phyloP scores from a whole-genome alignment of 2,888 invertebrate species.

The Erannis defoliaria region DNA sequence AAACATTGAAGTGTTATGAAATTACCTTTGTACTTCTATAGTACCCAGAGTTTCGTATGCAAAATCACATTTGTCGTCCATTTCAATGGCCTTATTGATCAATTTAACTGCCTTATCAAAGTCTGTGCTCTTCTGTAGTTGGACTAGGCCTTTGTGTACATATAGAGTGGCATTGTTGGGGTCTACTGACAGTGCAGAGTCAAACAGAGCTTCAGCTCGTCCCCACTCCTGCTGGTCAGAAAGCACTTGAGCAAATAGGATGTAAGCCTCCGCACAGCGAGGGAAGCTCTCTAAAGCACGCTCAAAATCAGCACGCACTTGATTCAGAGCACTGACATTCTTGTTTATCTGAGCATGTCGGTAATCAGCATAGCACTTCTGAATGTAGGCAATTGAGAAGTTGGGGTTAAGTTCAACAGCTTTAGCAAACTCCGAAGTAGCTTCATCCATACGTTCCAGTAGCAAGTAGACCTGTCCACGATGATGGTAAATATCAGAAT shows the following conservation, averaged over 20 bases:
- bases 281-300: constrained; percentile 93
- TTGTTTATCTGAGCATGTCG: constrained; percentile 88
- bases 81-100: constrained; percentile 93
- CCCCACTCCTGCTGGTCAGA: constrained; percentile 94
- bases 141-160: constrained; percentile 94
- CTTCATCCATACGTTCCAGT: constrained; percentile 93
- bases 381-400: constrained; percentile 94
- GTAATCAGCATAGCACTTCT: constrained; percentile 96
- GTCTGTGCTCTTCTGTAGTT: constrained; percentile 94
- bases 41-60: constrained; percentile 98
- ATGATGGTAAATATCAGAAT: constrained; percentile 97
- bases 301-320: constrained; percentile 91
- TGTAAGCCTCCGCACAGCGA: constrained; percentile 94
- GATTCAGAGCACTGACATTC: constrained; percentile 87
- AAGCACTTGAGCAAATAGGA: constrained; percentile 96
- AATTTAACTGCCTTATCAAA: constrained; percentile 92
- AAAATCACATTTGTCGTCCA: constrained; percentile 97
- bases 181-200: constrained; percentile 92
- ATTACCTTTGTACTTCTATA: constrained; percentile 96
- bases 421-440: constrained; percentile 93
- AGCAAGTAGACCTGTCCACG: constrained; percentile 95
- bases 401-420: constrained; percentile 93
- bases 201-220: constrained; percentile 93
- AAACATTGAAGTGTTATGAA: neutral
- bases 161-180: constrained; percentile 94